Percentiles rank a stretch among this genome's conserved stretches.
These are phyloP conservation scores for Nomada lathburiana DNA, from an alignment of 2,888 invertebrate species.

Conservation along the genomic window DNA sequence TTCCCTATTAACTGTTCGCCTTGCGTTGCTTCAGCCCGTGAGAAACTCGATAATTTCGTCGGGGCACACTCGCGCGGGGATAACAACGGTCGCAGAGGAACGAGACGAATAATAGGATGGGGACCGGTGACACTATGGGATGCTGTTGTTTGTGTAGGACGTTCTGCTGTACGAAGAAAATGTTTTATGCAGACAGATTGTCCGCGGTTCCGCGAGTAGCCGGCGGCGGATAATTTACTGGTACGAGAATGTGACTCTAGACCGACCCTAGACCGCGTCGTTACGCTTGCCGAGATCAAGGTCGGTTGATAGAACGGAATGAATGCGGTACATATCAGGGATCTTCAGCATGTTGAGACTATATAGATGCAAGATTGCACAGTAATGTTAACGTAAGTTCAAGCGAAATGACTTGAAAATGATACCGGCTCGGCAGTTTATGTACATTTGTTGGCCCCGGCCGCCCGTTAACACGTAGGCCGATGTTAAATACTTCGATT, in stretches of 20 bases:
- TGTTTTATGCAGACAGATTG: slow-evolving; percentile 1
- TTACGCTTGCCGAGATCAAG: slow-evolving; percentile 43
- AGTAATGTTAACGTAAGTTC: slow-evolving; percentile 50
- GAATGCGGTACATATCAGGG: slow-evolving; percentile 42
- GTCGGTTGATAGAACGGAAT: slow-evolving; percentile 48
- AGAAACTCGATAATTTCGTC: slow-evolving; percentile 17
- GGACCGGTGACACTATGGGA: no score
- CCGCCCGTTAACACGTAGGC: not conserved
- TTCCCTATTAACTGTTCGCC: not conserved
- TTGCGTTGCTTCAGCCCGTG: not conserved
- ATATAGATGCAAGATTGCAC: slow-evolving; percentile 51
- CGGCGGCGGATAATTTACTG: slow-evolving; percentile 31
- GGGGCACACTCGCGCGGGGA: not conserved
- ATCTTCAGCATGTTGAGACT: slow-evolving; percentile 41
- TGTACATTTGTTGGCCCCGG: not conserved
- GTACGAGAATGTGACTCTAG: slow-evolving; percentile 18
- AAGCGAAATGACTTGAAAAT: slow-evolving; percentile 33
- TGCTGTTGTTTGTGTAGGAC: no score
- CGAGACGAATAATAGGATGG: no score
- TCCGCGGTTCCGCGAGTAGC: not conserved
- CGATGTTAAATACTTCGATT: slow-evolving; percentile 4
- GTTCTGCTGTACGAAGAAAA: not conserved
- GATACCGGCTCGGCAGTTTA: slow-evolving; percentile 20
- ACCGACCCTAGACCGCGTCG: slow-evolving; percentile 27
- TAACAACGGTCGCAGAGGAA: not conserved